Evolutionary conservation across 2,888 invertebrate genomes (phyloP).

Genomic region (Odontothrips loti): DNA sequence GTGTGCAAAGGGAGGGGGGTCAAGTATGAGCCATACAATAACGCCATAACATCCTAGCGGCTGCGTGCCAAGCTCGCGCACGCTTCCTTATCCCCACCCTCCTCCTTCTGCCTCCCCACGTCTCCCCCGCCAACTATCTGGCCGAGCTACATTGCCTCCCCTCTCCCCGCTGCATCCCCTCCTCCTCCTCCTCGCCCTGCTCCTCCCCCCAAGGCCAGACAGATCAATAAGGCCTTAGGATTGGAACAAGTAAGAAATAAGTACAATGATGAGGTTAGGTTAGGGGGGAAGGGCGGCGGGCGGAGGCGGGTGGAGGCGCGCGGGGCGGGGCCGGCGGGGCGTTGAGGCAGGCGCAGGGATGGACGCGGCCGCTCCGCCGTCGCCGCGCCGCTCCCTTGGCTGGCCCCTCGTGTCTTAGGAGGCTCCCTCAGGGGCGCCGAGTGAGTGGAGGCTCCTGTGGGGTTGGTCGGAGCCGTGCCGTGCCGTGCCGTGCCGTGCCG

Average conservation of each 20-base stretch:
- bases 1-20: constrained; percentile 4
- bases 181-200: not conserved
- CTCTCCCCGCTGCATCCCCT: not conserved
- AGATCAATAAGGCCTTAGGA: constrained; percentile 25
- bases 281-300: not conserved
- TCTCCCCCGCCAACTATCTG: not conserved
- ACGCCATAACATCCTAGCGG: constrained; percentile 24
- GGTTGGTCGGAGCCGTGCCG: too few species aligned
- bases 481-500: too few species aligned
- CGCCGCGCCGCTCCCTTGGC: not conserved
- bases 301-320: not conserved
- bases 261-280: constrained; percentile 26
- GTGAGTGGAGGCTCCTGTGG: too few species aligned
- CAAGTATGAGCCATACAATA: constrained; percentile 26
- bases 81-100: not conserved
- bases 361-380: not conserved
- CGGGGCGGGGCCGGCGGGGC: not conserved
- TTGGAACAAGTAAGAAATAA: constrained; percentile 27
- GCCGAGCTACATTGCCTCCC: not conserved
- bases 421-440: not conserved
- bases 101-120: not conserved
- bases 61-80: constrained; percentile 18
- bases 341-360: not conserved
- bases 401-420: not conserved
- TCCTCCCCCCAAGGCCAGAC: constrained; percentile 14